Conservation (phyloP, 2,888 invertebrate species). For the Tribolium freemani region DNA sequence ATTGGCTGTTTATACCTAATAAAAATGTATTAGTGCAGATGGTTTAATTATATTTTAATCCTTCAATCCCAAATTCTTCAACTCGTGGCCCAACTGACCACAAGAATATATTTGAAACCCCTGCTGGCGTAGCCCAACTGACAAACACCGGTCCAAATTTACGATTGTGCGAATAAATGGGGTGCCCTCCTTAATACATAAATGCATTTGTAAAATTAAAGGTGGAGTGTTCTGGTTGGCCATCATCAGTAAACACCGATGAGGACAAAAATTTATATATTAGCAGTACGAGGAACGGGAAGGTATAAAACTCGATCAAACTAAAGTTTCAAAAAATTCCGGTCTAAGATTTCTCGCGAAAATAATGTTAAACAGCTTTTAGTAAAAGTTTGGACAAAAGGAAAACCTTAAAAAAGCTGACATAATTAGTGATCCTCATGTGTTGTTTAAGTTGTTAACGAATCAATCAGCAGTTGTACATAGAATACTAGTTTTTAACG, state of each 20-base stretch:
- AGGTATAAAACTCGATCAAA: conserved; percentile 39
- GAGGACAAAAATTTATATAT: conserved; percentile 41
- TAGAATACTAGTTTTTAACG: conserved; percentile 38
- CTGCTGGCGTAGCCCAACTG: too few relatives aligned
- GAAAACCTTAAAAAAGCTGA: conserved; percentile 48
- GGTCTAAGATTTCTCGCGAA: conserved; percentile 51
- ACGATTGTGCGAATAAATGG: not conserved
- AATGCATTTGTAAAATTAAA: conserved; percentile 52
- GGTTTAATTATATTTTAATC: too few relatives aligned
- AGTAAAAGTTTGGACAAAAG: conserved; percentile 55
- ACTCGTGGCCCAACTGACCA: too few relatives aligned
- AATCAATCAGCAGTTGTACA: conserved; percentile 45
- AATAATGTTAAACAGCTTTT: conserved; percentile 52
- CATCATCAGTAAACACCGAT: not conserved
- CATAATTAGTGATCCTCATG: conserved; percentile 39
- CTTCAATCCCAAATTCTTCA: too few relatives aligned
- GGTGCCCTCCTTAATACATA: conserved; percentile 52
- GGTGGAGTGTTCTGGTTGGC: conserved; percentile 39
- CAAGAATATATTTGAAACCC: too few relatives aligned
- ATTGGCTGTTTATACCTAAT: too few relatives aligned
- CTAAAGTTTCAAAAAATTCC: conserved; percentile 46
- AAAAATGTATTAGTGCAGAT: too few relatives aligned
- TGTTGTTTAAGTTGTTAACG: conserved; percentile 43
- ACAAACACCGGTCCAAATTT: too few relatives aligned
- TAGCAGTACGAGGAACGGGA: conserved; percentile 40